Conservation (phyloP, 2,888 invertebrate genomes). For the Morinoia aosen region DNA sequence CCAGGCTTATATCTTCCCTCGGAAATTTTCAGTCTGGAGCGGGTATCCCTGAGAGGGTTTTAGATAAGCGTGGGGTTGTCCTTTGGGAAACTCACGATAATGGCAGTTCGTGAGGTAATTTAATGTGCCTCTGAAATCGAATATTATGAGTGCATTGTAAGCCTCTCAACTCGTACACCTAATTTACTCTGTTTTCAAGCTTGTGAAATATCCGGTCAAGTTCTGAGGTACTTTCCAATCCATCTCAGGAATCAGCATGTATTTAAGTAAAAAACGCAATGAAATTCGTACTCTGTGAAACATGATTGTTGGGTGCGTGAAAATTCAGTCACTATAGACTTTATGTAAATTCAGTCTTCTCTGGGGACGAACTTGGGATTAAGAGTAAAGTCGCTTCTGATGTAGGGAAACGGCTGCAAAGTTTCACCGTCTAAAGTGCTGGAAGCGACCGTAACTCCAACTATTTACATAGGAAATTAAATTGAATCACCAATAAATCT, state of each 20-base stretch:
- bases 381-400: not conserved
- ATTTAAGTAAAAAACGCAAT: not conserved
- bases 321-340: too few relatives aligned
- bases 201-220: not conserved
- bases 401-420: not conserved
- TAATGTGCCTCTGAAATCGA: not conserved
- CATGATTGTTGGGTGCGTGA: not conserved
- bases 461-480: not conserved
- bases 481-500: not conserved
- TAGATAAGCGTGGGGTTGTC: not conserved
- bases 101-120: not conserved
- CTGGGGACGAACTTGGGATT: not conserved
- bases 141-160: not conserved
- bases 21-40: not conserved
- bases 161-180: not conserved
- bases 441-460: not conserved
- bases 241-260: not conserved
- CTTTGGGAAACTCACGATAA: not conserved
- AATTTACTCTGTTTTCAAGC: not conserved
- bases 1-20: not conserved
- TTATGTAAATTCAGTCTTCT: not conserved
- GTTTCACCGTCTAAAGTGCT: not conserved
- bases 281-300: not conserved
- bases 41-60: not conserved
- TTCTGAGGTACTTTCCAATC: not conserved